Base-by-base conservation (phyloP, 2,888 invertebrate genomes). In the Ametastegia equiseti region DNA sequence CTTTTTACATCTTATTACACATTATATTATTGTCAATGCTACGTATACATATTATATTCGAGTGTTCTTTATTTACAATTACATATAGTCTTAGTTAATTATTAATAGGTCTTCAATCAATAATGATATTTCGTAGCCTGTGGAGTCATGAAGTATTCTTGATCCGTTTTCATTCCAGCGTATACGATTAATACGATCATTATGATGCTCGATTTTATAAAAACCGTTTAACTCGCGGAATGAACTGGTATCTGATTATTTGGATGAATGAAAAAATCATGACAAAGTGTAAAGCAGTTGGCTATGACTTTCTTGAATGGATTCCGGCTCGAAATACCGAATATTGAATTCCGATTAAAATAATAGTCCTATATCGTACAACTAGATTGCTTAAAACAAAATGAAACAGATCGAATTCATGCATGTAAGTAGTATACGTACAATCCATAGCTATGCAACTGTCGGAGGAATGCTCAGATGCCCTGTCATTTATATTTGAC, bases 1-100 rank as follows among this genome's bases (percentile, higher is more conserved):
- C 84, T 86, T 86, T 86, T 86, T 86, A 86, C 86, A 86, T 85
- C 85, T 86, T 86, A 86, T 84, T 83, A 81, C 33, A 60, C 78
- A 75, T 54, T 75, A 75, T 75, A 54, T 54, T 47, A 54, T 33
- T 23, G 30, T 60, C 75, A 63, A 78, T 42, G 42, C n/a, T 42
- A 75, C 13, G 19, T 39, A 39, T n/a, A 23, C 27, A 15, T 65
- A 36, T 65, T 36, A 19, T 54, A 54, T 54, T 54, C 19, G 33
- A 54, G 33, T 19, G 45, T 45, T 19, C 33, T 54, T 75, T 75
- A 75, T 50, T 75, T 75, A 75, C 54, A 54, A 50, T 54, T 75
- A n/a, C n/a, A n/a, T n/a, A n/a, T n/a, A 75, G 36, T 75, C 39
- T 36, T 11, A 54, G 33, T 75, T 54, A 54, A 19, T 54, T 75